These are phyloP conservation scores for Apamea epomidion DNA, from an alignment of 2,888 invertebrate genomes.

Conservation along the genomic window DNA sequence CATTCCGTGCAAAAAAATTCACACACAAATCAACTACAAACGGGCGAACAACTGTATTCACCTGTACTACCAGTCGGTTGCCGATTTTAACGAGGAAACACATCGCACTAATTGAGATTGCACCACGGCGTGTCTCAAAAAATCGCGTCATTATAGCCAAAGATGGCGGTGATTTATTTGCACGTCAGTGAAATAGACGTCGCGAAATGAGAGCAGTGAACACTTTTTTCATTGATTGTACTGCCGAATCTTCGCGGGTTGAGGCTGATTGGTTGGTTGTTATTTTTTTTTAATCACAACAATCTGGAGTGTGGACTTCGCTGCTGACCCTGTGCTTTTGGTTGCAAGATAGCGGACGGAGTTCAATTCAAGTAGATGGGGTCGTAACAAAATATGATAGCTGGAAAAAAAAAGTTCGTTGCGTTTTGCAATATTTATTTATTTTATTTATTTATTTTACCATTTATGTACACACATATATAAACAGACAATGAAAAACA, in stretches of 20 bases:
- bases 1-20: conserved; percentile 58
- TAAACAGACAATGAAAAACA: too few relatives aligned
- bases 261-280: conserved; percentile 20
- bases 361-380: not conserved
- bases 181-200: conserved; percentile 85
- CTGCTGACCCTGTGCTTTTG: not conserved
- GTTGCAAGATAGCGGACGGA: not conserved
- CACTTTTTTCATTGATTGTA: conserved; percentile 74
- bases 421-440: not conserved
- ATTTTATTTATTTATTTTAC: too few relatives aligned
- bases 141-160: conserved; percentile 87
- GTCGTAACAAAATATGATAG: not conserved
- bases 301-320: not conserved
- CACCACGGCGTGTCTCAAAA: conserved; percentile 84
- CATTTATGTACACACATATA: too few relatives aligned
- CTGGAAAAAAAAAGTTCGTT: not conserved
- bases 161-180: conserved; percentile 88
- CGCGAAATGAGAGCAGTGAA: conserved; percentile 80
- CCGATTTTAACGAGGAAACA: conserved; percentile 89
- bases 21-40: conserved; percentile 60
- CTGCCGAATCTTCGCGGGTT: conserved; percentile 58
- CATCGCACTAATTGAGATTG: conserved; percentile 89
- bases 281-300: not conserved
- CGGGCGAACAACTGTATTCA: conserved; percentile 72
- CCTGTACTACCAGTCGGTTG: conserved; percentile 79